Conservation (phyloP, 2,797 vertebrate genomes). For the Kryptolebias ocellatus region DNA sequence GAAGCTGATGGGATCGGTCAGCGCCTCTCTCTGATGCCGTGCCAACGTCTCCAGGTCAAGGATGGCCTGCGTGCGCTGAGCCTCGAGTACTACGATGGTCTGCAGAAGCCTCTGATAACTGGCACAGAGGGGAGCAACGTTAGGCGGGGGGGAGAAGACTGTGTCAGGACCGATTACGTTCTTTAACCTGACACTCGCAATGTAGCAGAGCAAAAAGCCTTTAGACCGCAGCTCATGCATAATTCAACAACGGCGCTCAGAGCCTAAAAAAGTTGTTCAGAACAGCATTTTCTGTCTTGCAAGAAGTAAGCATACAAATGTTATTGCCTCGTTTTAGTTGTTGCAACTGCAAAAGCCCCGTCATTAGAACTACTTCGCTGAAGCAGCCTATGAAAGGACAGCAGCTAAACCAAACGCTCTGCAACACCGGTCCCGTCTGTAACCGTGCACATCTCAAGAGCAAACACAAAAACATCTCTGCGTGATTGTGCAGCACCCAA, state of each 20-base stretch:
- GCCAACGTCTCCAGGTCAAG: slow-evolving; percentile 94
- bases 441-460: too few relatives aligned
- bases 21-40: slow-evolving; percentile 91
- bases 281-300: slow-evolving; percentile 8
- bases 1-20: slow-evolving; percentile 92
- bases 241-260: slow-evolving; percentile 46
- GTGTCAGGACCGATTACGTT: slow-evolving; percentile 55
- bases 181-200: slow-evolving; percentile 62
- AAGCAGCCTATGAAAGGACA: neutral
- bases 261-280: slow-evolving; percentile 35
- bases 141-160: slow-evolving; percentile 30
- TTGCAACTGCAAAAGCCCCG: slow-evolving; percentile 7
- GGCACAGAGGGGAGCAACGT: slow-evolving; percentile 53
- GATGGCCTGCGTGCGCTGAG: slow-evolving; percentile 96
- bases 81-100: slow-evolving; percentile 97
- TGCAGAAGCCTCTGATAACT: slow-evolving; percentile 99
- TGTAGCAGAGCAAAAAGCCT: slow-evolving; percentile 64
- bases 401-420: neutral
- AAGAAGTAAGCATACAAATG: slow-evolving; percentile 12
- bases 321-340: neutral
- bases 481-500: slow-evolving; percentile 20
- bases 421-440: too few relatives aligned
- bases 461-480: neutral
- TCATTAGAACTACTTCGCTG: slow-evolving; percentile 3
- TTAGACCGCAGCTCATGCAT: slow-evolving; percentile 47